Conservation (phyloP, 2,888 invertebrate species). For the Cheilosia grossa region DNA sequence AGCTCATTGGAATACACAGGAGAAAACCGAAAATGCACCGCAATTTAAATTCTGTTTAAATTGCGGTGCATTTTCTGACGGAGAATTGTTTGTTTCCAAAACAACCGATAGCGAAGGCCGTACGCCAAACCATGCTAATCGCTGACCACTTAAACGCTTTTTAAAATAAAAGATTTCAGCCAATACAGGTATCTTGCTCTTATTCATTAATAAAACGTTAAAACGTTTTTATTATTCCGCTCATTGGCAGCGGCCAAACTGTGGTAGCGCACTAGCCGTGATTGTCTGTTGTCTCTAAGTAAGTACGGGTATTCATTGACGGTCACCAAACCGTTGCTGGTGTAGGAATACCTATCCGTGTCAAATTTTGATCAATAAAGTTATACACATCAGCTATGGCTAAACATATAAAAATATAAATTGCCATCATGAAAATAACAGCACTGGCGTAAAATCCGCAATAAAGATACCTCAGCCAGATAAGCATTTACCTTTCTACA, state of each 20-base stretch:
- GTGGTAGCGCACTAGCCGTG: conserved; percentile 10
- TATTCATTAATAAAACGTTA: conserved; percentile 56
- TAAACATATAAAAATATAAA: conserved; percentile 9
- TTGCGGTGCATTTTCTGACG: conserved; percentile 18
- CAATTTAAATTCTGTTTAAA: conserved; percentile 7
- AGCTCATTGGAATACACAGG: conserved; percentile 7
- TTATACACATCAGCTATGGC: not conserved
- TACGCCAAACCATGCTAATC: conserved; percentile 40
- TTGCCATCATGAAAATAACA: conserved; percentile 30
- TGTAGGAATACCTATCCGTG: conserved; percentile 52
- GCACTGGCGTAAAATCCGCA: conserved; percentile 28
- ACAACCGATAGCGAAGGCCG: conserved; percentile 42
- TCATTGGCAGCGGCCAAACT: conserved; percentile 16
- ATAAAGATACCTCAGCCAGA: conserved; percentile 56
- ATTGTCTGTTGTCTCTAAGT: conserved; percentile 26
- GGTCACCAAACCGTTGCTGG: conserved; percentile 15
- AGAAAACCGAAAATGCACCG: conserved; percentile 6
- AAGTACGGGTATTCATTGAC: conserved; percentile 15
- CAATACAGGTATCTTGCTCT: conserved; percentile 40
- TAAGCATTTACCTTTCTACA: conserved; percentile 57
- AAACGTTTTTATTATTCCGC: conserved; percentile 39
- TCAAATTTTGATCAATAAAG: conserved; percentile 44
- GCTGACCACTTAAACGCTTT: conserved; percentile 24
- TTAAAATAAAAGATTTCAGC: conserved; percentile 48
- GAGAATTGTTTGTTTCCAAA: conserved; percentile 33